phyloP scores from a whole-genome alignment of 2,797 vertebrate genomes.

The Sebastes diaconus region DNA sequence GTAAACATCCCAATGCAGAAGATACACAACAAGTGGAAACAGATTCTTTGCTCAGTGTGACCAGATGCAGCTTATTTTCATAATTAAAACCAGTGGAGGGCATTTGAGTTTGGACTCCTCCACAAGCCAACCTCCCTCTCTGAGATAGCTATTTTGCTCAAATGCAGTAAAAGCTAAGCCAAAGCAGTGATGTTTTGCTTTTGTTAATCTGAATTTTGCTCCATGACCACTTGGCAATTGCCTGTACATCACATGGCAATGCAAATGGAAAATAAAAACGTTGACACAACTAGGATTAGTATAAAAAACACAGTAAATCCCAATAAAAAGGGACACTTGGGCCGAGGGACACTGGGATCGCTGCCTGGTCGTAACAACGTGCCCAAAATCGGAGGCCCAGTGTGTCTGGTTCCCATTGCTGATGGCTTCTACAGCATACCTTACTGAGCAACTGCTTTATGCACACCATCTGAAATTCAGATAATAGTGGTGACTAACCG shows the following conservation, averaged over 20 bases:
- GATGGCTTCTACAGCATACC: slow-evolving; percentile 43
- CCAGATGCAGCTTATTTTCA: slow-evolving; percentile 51
- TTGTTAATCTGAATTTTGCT: slow-evolving; percentile 24
- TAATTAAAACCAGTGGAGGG: slow-evolving; percentile 64
- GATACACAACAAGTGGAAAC: slow-evolving; percentile 47
- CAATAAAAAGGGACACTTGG: not conserved
- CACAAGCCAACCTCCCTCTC: slow-evolving; percentile 23
- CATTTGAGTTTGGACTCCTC: slow-evolving; percentile 31
- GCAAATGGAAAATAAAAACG: slow-evolving; percentile 29
- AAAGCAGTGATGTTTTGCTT: slow-evolving; percentile 21
- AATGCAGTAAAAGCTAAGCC: not conserved
- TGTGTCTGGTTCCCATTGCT: slow-evolving; percentile 46
- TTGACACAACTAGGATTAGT: not conserved
- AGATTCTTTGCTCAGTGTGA: slow-evolving; percentile 34
- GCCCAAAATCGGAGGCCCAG: slow-evolving; percentile 18
- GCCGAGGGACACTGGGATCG: slow-evolving; percentile 27
- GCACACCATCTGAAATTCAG: slow-evolving; percentile 3
- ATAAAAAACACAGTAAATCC: slow-evolving; percentile 9
- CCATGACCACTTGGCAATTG: slow-evolving; percentile 2
- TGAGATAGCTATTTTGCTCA: slow-evolving; percentile 9
- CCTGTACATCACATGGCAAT: not conserved
- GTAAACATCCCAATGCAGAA: slow-evolving; percentile 50
- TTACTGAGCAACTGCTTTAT: not conserved
- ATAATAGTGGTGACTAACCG: not conserved
- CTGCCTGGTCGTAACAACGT: slow-evolving; percentile 33